Evolutionary conservation across 2,797 vertebrate genomes (phyloP).

Genomic region (Catostomus latipinnis): DNA sequence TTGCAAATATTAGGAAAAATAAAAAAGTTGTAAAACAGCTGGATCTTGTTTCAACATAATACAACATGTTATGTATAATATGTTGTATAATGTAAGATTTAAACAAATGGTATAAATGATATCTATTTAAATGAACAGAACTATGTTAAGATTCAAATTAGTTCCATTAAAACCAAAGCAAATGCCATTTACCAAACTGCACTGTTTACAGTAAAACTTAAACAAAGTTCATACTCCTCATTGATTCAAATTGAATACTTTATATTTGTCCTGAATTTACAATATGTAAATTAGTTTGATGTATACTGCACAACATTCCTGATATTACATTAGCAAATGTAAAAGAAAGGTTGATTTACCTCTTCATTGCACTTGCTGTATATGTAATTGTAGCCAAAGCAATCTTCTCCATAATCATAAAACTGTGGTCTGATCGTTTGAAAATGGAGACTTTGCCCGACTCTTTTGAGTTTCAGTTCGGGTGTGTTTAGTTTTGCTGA

Average conservation of each 20-base stretch:
- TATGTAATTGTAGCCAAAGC: neutral
- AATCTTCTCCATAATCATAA: fast-evolving
- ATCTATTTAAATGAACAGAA: too few relatives aligned
- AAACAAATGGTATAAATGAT: too few relatives aligned
- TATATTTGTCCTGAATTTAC: too few relatives aligned
- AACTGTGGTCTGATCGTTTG: neutral
- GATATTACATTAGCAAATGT: neutral
- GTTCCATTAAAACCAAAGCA: too few relatives aligned
- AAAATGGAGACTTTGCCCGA: fast-evolving
- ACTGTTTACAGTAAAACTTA: too few relatives aligned
- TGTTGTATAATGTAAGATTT: too few relatives aligned
- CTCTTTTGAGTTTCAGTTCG: neutral
- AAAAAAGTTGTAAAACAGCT: neutral
- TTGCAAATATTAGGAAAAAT: neutral
- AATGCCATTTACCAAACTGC: too few relatives aligned
- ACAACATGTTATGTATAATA: neutral
- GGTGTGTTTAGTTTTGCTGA: conserved; percentile 25
- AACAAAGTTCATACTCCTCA: too few relatives aligned
- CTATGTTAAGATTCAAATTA: too few relatives aligned
- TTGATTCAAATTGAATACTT: neutral
- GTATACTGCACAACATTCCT: too few relatives aligned
- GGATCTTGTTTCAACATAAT: neutral
- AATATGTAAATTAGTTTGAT: neutral
- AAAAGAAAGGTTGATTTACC: conserved; percentile 1
- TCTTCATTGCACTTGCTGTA: neutral